phyloP scores from a whole-genome alignment of 2,888 invertebrate species.

The Pollenia angustigena region DNA sequence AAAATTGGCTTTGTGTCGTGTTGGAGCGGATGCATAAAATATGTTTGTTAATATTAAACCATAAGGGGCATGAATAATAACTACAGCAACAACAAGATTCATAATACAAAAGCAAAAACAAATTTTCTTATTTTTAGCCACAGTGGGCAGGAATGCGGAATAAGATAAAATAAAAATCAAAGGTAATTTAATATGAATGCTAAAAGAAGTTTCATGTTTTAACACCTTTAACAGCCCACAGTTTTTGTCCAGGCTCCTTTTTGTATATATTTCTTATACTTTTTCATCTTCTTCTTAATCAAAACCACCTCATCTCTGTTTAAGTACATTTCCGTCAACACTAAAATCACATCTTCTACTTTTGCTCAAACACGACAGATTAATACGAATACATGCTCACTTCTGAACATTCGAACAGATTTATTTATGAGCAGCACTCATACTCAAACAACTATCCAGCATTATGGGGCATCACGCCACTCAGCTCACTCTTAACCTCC shows the following conservation, averaged over 20 bases:
- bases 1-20: slow-evolving; percentile 68
- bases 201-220: slow-evolving; percentile 47
- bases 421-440: slow-evolving; percentile 55
- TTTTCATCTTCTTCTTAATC: slow-evolving; percentile 16
- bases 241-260: slow-evolving; percentile 18
- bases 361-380: slow-evolving; percentile 22
- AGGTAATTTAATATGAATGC: background rate
- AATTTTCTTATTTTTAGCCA: slow-evolving; percentile 41
- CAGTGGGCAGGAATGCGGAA: slow-evolving; percentile 52
- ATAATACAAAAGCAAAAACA: slow-evolving; percentile 33
- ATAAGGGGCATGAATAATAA: slow-evolving; percentile 50
- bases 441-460: slow-evolving; percentile 62
- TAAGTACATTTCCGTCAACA: slow-evolving; percentile 71
- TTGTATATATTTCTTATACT: background rate
- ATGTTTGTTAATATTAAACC: slow-evolving; percentile 68
- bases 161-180: background rate
- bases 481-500: slow-evolving; percentile 52
- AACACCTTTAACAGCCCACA: slow-evolving; percentile 58
- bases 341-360: slow-evolving; percentile 50
- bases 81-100: slow-evolving; percentile 24
- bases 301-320: slow-evolving; percentile 51
- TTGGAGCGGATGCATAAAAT: slow-evolving; percentile 73
- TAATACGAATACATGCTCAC: slow-evolving; percentile 17
- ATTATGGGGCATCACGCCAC: slow-evolving; percentile 71
- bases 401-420: slow-evolving; percentile 11